Evolutionary conservation across 2,888 invertebrate species (phyloP).

Genomic region (Aricia artaxerxes): DNA sequence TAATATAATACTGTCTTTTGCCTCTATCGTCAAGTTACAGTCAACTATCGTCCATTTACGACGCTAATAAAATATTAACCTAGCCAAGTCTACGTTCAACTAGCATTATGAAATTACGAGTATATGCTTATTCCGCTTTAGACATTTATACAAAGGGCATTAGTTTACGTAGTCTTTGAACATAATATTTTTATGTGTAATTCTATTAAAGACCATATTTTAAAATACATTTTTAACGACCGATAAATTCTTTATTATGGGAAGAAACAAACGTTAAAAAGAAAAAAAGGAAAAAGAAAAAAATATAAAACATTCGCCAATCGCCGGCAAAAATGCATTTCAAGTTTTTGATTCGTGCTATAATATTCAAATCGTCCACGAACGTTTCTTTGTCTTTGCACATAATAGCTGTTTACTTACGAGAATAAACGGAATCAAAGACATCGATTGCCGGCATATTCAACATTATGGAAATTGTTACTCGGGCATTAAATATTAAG

Average conservation of each 20-base stretch:
- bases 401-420: slow-evolving; percentile 31
- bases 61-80: slow-evolving; percentile 30
- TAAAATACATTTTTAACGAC: neutral
- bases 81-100: slow-evolving; percentile 25
- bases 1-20: neutral
- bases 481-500: slow-evolving; percentile 72
- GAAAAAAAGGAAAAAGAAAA: neutral
- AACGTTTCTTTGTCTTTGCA: slow-evolving; percentile 9
- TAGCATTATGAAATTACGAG: slow-evolving; percentile 31
- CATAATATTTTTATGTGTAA: neutral
- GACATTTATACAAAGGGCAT: neutral
- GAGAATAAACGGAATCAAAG: slow-evolving; percentile 34
- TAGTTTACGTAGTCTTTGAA: neutral
- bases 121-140: slow-evolving; percentile 17
- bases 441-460: slow-evolving; percentile 46
- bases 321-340: neutral
- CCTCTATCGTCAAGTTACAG: slow-evolving; percentile 28
- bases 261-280: neutral
- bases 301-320: neutral
- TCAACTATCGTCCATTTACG: slow-evolving; percentile 33
- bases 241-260: neutral
- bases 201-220: neutral
- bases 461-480: slow-evolving; percentile 64
- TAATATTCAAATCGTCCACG: slow-evolving; percentile 6
- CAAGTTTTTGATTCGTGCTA: slow-evolving; percentile 3